A percentile compares a stretch with the other conserved stretches of the same genome.
Evolutionary conservation across 2,797 vertebrate species (phyloP).

Genomic region (Crenichthys baileyi): DNA sequence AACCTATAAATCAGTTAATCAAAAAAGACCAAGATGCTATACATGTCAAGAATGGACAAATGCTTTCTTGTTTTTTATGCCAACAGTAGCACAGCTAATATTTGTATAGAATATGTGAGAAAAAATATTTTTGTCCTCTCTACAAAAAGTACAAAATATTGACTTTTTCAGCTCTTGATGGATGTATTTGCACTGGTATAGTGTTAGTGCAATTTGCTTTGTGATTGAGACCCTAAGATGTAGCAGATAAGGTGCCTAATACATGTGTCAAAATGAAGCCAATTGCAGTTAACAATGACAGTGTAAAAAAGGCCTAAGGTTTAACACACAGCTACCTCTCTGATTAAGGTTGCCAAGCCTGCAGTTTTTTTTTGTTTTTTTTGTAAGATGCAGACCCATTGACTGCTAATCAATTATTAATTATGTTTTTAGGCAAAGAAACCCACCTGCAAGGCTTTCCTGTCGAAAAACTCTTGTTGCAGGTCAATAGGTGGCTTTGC

Average conservation of each 20-base stretch:
- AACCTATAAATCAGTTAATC: no score
- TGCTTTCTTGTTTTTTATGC: constrained; percentile 12
- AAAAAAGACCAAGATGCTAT: no score
- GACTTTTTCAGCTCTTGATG: no score
- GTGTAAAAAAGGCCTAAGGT: background rate
- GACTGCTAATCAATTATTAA: constrained; percentile 64
- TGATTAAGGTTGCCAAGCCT: background rate
- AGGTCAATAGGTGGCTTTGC: constrained; percentile 57
- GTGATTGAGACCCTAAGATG: background rate
- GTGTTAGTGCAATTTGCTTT: no score
- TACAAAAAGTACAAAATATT: no score
- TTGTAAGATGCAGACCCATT: constrained; percentile 5
- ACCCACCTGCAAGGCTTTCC: constrained; percentile 53
- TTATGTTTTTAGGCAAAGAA: constrained; percentile 34
- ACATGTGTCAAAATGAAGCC: background rate
- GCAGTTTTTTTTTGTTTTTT: background rate
- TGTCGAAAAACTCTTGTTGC: constrained; percentile 50
- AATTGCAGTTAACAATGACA: background rate
- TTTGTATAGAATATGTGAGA: background rate
- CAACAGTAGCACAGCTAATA: background rate
- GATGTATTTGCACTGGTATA: no score
- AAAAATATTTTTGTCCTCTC: no score
- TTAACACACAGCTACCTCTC: background rate
- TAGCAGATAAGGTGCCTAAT: background rate
- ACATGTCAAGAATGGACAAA: no score